Evolutionary conservation across 2,888 invertebrate genomes (phyloP).

Genomic region (Caenorhabditis virilis): DNA sequence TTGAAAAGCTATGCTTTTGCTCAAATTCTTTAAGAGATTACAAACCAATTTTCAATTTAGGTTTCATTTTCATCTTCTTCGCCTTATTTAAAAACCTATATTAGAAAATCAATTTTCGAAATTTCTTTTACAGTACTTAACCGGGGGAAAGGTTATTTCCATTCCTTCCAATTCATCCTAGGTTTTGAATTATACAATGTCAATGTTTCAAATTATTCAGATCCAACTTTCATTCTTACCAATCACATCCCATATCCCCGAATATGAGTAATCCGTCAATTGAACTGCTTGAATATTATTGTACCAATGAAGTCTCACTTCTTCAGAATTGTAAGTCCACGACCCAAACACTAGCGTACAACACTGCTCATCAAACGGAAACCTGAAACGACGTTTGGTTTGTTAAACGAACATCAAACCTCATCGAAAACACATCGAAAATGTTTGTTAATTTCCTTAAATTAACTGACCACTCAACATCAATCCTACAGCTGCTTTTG

Average conservation of each 20-base stretch:
- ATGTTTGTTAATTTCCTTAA: not conserved
- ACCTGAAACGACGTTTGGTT: slow-evolving; percentile 24
- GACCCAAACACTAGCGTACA: slow-evolving; percentile 66
- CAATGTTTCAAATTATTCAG: too few relatives aligned
- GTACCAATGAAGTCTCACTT: slow-evolving; percentile 80
- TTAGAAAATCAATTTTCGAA: too few relatives aligned
- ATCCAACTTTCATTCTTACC: slow-evolving; percentile 74
- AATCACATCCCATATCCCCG: slow-evolving; percentile 96
- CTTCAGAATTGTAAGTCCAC: slow-evolving; percentile 86
- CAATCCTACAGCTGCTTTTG: slow-evolving; percentile 56
- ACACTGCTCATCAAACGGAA: slow-evolving; percentile 63
- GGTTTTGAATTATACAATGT: too few relatives aligned
- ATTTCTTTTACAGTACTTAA: too few relatives aligned
- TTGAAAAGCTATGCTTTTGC: not conserved
- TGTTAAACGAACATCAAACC: not conserved
- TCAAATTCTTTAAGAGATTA: too few relatives aligned
- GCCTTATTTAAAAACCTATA: too few relatives aligned
- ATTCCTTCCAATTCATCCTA: too few relatives aligned
- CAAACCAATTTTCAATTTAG: too few relatives aligned
- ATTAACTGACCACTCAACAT: slow-evolving; percentile 51
- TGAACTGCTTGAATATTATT: slow-evolving; percentile 77
- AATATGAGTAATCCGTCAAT: slow-evolving; percentile 94
- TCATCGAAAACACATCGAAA: not conserved
- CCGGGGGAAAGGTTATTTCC: too few relatives aligned
- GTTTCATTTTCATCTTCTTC: too few relatives aligned